Evolutionary conservation across 1,140 invertebrate genomes (phyloP).

Genomic region (Zophobas atratus): DNA sequence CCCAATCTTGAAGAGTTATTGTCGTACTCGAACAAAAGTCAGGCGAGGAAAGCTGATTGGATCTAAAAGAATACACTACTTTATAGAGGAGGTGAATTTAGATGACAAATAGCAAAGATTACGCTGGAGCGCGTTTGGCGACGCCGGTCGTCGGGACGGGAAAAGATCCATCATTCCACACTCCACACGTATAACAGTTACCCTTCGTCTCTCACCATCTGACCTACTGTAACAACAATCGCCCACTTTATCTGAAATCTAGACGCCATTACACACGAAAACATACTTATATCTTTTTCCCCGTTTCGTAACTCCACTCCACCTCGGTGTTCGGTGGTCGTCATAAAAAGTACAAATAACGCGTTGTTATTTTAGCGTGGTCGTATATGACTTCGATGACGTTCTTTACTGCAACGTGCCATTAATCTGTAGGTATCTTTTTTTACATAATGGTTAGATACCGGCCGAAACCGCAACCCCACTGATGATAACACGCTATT

Average conservation of each 20-base stretch:
- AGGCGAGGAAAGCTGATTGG: slow-evolving; percentile 61
- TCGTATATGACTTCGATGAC: no score
- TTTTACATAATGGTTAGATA: no score
- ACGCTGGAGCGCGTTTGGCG: slow-evolving; percentile 60
- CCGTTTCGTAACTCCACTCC: no score
- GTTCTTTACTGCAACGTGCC: no score
- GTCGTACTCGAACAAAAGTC: slow-evolving; percentile 62
- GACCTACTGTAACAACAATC: slow-evolving; percentile 21
- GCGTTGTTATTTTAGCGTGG: no score
- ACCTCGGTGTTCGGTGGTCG: no score
- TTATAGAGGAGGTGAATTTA: slow-evolving; percentile 65
- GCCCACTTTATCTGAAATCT: slow-evolving; percentile 3
- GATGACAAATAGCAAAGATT: slow-evolving; percentile 65
- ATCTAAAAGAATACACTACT: slow-evolving; percentile 64
- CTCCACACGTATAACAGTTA: slow-evolving; percentile 51
- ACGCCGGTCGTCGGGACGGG: slow-evolving; percentile 63
- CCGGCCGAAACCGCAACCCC: no score
- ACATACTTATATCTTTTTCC: no score
- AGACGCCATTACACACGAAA: not conserved
- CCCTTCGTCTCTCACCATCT: slow-evolving; percentile 21
- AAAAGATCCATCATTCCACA: slow-evolving; percentile 62
- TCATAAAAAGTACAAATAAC: no score
- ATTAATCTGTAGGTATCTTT: no score
- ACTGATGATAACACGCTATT: no score
- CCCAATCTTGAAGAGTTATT: slow-evolving; percentile 62